These are phyloP conservation scores for Caenorhabditis elegans DNA, from an alignment of 1,140 invertebrate species.

Conservation along the genomic window DNA sequence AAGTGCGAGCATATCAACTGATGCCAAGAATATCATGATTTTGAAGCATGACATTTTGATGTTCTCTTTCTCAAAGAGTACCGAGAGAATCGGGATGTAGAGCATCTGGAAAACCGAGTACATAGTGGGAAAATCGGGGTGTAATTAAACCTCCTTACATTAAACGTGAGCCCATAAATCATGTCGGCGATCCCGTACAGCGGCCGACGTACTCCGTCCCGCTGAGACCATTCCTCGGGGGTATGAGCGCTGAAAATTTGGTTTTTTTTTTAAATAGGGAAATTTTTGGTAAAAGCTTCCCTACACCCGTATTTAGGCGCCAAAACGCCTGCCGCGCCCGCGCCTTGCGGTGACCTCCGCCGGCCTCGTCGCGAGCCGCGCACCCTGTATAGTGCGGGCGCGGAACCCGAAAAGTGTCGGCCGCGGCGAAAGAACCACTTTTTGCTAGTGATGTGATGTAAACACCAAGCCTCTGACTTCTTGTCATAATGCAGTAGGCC, in stretches of 20 bases:
- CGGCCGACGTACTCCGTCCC: neutral
- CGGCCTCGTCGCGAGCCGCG: too few species aligned
- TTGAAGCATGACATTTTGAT: conserved; percentile 25
- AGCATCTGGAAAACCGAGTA: neutral
- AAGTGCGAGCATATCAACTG: neutral
- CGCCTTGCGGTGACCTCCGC: too few species aligned
- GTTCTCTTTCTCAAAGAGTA: neutral
- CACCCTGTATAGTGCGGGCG: too few species aligned
- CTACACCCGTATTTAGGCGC: too few species aligned
- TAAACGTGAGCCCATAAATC: neutral
- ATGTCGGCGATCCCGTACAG: neutral
- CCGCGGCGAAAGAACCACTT: too few species aligned
- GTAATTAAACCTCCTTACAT: neutral
- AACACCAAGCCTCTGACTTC: too few species aligned
- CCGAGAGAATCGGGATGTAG: neutral
- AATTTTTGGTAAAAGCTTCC: neutral
- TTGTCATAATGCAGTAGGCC: too few species aligned
- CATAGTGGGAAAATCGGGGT: too few species aligned
- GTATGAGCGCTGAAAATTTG: neutral
- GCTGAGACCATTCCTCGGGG: neutral
- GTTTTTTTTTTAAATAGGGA: neutral
- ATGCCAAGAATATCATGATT: conserved; percentile 8
- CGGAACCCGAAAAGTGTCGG: too few species aligned
- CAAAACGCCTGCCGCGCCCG: too few species aligned
- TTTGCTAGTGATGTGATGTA: too few species aligned